Base-by-base conservation (phyloP, 2,797 vertebrate species). In the Botia kubotai region DNA sequence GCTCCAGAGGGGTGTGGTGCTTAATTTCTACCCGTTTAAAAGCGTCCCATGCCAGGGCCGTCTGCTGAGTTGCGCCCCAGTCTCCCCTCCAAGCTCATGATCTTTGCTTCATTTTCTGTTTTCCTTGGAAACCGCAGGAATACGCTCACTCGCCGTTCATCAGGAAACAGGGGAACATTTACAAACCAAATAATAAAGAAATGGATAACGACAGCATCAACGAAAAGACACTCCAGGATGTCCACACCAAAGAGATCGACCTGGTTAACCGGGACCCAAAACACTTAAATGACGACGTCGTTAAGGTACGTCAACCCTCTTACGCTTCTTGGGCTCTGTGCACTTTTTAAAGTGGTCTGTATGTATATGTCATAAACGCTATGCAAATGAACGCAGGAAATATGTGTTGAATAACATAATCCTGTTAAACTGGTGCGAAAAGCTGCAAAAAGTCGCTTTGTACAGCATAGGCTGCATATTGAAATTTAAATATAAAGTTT, bases 161-260 rank as follows among this genome's bases (percentile, higher is more conserved):
- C 88, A 92, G 97, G 91, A 97, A 99, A 83, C 96, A 99, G 90
- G 97, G 98, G 87, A 99, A 99, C 93, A 99, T 99, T 88, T 98
- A 98, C 92, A 98, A 98, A 86, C 98, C 98, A 48, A 97, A 99
- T 91, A 99, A 99, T 93, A 98, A 97, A 92, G 94, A 93, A 89
- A 98, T 99, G 97, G 96, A 97, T 84, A 97, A 96, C 89, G 97
- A 98, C 58, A 95, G 92, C 73, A 71, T 96, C 87, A 94, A 93
- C 89, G 97, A 98, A 91, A 98, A 98, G 87, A 92, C 93, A 62
- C 82, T 96, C 92, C 93, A 92, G 23, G 97, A 99, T 75, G 88
- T 96, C 84, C 97, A 98, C 93, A 98, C 97, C 84, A 98, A 98
- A 82, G 97, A 99, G 92, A 99, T 99, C 72, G 97, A 99, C 91